Base-by-base conservation (phyloP, 1,140 invertebrate species). In the Chrysoperla carnea region DNA sequence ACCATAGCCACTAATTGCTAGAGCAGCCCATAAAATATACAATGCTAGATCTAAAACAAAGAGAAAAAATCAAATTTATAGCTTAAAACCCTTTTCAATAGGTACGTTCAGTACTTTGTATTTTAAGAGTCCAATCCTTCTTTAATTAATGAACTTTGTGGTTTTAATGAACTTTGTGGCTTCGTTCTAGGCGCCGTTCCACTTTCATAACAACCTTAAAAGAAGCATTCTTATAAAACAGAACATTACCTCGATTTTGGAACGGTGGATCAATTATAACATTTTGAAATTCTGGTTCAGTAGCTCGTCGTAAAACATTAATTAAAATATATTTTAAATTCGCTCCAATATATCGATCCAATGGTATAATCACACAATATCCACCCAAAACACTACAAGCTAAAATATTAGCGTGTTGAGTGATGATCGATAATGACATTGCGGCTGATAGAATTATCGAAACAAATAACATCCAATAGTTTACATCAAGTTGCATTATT, bases 241-340 rank as follows among this genome's bases (percentile, higher is more conserved):
- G 17, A 23, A 23, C 17, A n/a, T 23, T 60, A 84, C 79, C 78
- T 64, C 58, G 65, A 39, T 50, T 54, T 53, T 78, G 67, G 54
- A 67, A 73, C 1, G 79, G 77, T 27, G 73, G 72, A 45, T 70
- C 60, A 8, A 79, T 56, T 12, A 73, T 60, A 9, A 75, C 78
- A 8, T 60, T 55, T 33, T 68, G 63, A 51, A 81, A 84, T 37
- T 64, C 58, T 0, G 58, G 43, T 11, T 75, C 67, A 0, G 66
- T 68, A 6, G 68, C 65, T 42, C 79, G 60, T 48, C 77, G 60
- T 7, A 81, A 53, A 0, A 67, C 60, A 51, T 83, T 84, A 8
- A 84, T 64, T 1, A 81, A 46, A 36, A 84, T 78, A 52, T 78
- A 84, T 52, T 75, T 77, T 35, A 84, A 55, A 58, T 69, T 73